Evolutionary conservation across 2,797 vertebrate species (phyloP), one percentile per base, ranked within the genome.

Genomic region (Gastrophryne carolinensis): DNA sequence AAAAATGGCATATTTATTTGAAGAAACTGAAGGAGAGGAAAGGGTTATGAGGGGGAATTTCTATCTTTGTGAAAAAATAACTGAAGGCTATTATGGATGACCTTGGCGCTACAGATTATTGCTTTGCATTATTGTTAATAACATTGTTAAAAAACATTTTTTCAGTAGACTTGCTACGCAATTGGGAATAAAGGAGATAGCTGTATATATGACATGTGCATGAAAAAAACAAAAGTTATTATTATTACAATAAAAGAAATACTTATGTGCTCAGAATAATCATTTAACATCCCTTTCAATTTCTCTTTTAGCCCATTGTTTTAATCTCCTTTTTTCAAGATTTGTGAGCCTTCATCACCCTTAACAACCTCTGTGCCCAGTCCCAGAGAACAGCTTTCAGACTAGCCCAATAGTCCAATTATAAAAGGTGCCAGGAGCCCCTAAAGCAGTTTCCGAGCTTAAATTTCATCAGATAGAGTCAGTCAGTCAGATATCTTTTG

Each of bases 1-100:
- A 65, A 75, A n/a, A 49, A 78, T 68, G 68, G 71, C 21, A 67
- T 39, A 12, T 26, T 68, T 79, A 49, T 58, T 30, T 80, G 71
- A 68, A 57, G 65, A 73, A 54, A 70, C 75, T 73, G 74, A 34
- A 26, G 50, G 53, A 32, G 23, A 21, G 58, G 70, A 63, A 76
- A 63, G 7, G 17, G 49, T 32, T 70, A 53, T 54, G 44, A 1
- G 8, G 29, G 17, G 24, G 17, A 54, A 64, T 44, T 44, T 30
- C 7, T 23, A 65, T n/a, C 3, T 57, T 41, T 54, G 37, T 54
- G 52, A 64, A 8, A 63, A 54, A 24, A 21, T 35, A 44, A 57
- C 27, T 54, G 30, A 54, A 61, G 58, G 13, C 15, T 5, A 61
- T 50, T 27, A 26, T 11, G 21, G 47, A 12, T 73, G 15, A n/a